Conservation (phyloP, 2,113 vertebrate genomes). For the Mus spicilegus region DNA sequence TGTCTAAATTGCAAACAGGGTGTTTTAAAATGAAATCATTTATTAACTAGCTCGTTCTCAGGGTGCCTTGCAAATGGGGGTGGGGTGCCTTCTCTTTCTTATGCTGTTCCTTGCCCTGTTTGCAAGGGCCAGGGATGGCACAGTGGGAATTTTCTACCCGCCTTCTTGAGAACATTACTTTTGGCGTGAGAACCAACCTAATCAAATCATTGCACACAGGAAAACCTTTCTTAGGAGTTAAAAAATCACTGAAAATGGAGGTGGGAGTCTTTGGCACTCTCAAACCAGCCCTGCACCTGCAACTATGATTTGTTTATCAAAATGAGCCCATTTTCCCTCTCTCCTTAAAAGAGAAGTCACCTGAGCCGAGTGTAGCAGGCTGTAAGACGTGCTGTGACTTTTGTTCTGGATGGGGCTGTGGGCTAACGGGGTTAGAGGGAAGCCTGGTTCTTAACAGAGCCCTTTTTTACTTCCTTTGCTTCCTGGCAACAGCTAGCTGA, state of each 20-base stretch:
- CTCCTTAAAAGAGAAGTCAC: not conserved
- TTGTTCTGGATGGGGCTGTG: not conserved
- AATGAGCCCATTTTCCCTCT: not conserved
- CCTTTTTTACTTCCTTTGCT: not conserved
- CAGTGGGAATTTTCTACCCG: not conserved
- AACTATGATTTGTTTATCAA: not conserved
- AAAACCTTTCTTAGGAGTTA: slow-evolving; percentile 36
- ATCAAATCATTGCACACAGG: not conserved
- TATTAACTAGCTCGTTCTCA: not conserved
- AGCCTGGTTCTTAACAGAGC: slow-evolving; percentile 20
- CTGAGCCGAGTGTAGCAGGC: not conserved
- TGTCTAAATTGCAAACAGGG: slow-evolving; percentile 39
- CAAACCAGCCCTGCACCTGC: not conserved
- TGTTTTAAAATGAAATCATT: slow-evolving; percentile 70
- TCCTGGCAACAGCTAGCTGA: not conserved
- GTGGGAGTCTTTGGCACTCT: not conserved
- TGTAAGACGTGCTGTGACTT: not conserved
- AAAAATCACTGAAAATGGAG: not conserved
- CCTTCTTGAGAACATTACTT: slow-evolving; percentile 24
- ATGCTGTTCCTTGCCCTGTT: not conserved
- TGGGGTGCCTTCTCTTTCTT: not conserved
- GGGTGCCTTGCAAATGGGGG: not conserved
- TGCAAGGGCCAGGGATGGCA: not conserved
- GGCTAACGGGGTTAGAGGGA: not conserved
- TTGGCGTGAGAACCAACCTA: slow-evolving; percentile 17